phyloP scores from a whole-genome alignment of 2,113 vertebrate genomes.

The Brachyistius frenatus region DNA sequence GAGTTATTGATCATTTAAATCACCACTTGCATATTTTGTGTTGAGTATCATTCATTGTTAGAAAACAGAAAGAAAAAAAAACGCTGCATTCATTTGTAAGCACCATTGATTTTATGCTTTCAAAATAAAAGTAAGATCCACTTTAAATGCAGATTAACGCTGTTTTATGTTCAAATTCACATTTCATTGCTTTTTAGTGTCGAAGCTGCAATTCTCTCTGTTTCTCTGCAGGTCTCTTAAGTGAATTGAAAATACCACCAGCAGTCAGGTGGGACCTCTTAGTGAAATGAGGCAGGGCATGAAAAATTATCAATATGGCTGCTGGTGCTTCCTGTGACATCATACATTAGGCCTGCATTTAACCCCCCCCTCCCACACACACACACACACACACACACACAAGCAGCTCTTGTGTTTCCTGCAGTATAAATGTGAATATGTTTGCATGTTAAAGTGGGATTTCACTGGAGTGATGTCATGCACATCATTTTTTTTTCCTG shows the following conservation, averaged over 20 bases:
- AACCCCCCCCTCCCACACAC: background rate
- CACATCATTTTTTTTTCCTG: too few relatives aligned
- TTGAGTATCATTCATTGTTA: too few relatives aligned
- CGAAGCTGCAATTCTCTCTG: too few relatives aligned
- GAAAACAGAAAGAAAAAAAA: too few relatives aligned
- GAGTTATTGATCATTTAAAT: too few relatives aligned
- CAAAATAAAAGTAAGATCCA: too few relatives aligned
- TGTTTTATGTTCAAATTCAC: too few relatives aligned
- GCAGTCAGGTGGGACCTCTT: constrained; percentile 26
- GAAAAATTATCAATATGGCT: constrained; percentile 52
- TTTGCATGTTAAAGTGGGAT: constrained; percentile 1
- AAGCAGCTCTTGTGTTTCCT: background rate
- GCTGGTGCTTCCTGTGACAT: constrained; percentile 36
- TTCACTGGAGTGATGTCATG: background rate
- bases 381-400: constrained; percentile 1
- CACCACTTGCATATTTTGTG: too few relatives aligned
- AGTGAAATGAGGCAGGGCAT: constrained; percentile 52
- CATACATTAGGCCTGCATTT: constrained; percentile 26
- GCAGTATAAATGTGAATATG: background rate
- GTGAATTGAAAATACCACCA: constrained; percentile 32
- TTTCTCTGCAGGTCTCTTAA: background rate
- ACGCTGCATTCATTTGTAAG: too few relatives aligned
- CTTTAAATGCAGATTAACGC: too few relatives aligned
- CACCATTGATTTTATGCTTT: too few relatives aligned
- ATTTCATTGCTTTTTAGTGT: too few relatives aligned